Evolutionary conservation across 2,113 vertebrate species (phyloP).

Genomic region (Empidonax traillii): DNA sequence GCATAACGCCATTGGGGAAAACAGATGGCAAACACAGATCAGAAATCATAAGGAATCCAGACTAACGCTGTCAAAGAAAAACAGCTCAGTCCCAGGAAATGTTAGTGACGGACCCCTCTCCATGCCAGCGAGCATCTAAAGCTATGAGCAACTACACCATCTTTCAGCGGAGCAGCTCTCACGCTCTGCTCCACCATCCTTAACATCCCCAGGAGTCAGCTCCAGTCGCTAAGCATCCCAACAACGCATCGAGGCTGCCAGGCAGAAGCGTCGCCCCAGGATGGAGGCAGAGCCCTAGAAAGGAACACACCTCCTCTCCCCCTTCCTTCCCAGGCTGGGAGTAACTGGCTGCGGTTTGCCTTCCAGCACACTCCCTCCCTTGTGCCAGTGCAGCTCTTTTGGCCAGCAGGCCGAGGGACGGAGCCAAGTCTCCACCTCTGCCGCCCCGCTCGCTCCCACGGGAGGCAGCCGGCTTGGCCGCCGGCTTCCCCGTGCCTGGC

Average conservation of each 20-base stretch:
- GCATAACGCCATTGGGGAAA: not conserved
- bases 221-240: fast-evolving
- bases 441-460: not conserved
- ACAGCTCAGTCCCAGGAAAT: not conserved
- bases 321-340: not conserved
- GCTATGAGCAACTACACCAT: not conserved
- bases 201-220: not conserved
- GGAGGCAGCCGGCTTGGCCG: not conserved
- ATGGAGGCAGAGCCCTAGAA: not conserved
- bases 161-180: not conserved
- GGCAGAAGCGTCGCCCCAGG: not conserved
- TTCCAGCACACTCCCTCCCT: constrained; percentile 1
- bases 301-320: not conserved
- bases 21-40: constrained; percentile 4
- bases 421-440: constrained; percentile 34
- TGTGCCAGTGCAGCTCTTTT: not conserved
- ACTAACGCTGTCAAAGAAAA: not conserved
- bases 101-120: not conserved
- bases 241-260: not conserved
- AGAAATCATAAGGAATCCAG: constrained; percentile 10
- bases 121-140: not conserved
- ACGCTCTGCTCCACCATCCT: not conserved
- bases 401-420: not conserved
- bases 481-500: not conserved
- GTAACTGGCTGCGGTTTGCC: not conserved